Conservation (phyloP, 2,113 vertebrate species). For the Epinephelus fuscoguttatus region DNA sequence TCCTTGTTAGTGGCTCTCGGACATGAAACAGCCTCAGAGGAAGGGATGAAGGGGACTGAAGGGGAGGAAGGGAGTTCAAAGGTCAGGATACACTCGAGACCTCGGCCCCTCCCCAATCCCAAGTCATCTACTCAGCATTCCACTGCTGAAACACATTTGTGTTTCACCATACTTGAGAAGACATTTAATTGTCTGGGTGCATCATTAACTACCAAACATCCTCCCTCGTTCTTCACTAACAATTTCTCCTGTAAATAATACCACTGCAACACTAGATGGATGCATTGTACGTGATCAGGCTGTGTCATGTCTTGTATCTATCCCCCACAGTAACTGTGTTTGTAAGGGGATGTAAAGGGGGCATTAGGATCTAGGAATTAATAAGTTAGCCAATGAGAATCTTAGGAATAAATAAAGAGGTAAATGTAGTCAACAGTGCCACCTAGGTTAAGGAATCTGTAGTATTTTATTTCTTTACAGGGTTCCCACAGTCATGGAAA, state of each 20-base stretch:
- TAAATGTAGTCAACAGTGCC: no score
- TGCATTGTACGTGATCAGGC: neutral
- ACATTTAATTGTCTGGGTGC: neutral
- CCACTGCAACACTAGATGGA: neutral
- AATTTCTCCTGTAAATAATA: neutral
- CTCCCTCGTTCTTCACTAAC: neutral
- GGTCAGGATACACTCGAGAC: neutral
- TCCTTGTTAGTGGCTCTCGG: neutral
- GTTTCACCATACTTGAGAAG: neutral
- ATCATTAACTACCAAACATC: neutral
- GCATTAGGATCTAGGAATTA: no score
- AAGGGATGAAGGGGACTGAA: neutral
- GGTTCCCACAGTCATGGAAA: no score
- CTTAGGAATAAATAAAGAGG: no score
- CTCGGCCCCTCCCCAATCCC: neutral
- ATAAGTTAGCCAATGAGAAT: no score
- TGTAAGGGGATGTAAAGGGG: no score
- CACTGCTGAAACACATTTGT: neutral
- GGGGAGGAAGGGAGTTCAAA: neutral
- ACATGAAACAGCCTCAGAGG: constrained; percentile 20
- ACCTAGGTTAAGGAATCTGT: no score
- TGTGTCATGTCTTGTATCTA: neutral
- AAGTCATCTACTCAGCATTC: neutral
- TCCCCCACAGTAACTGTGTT: no score
- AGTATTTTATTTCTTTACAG: no score